Base-by-base conservation (phyloP, 92 coral and sea anemone species). In the Phenganax stokvisi region DNA sequence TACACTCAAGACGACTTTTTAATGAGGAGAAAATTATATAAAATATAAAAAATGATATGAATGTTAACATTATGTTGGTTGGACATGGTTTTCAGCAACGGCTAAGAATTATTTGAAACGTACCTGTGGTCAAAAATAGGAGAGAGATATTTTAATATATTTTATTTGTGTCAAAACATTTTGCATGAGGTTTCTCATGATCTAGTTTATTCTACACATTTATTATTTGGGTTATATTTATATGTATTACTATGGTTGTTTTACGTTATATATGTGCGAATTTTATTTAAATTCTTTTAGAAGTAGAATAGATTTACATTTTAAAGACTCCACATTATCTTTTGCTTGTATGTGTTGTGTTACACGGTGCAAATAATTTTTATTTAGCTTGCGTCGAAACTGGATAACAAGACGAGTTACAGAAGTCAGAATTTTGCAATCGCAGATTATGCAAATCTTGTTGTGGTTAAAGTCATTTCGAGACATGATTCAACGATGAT, bases 201-300 rank as follows among this genome's bases (percentile, higher is more conserved):
- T 54, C 63, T 60, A 75, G 56, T 55, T 75, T 75, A 75, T 75
- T 75, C 29, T n/a, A 75, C 10, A 13, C 25, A 59, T 61, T 76
- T 76, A 12, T 17, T 57, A 58, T 58, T 76, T 28, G 51, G 53
- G 0, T 75, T 76, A 29, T 76, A 57, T 59, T 76, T 47, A 57
- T 57, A 6, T 76, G 73, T 30, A 68, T 20, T 20, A 20, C 29
- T 76, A 76, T 30, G 28, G 28, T 76, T 29, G 27, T 29, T 4
- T 76, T 44, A 1, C 81, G 30, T 76, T 76, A 57, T 57, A 67
- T 67, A 37, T 44, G 12, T 37, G 81, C 5, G 47, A 37, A 37
- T 76, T 76, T 28, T 76, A 76, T 76, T 58, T 76, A 59, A 55
- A 9, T 56, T 58, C 53, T 56, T 54, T 75, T 75, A 75, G 47